phyloP scores from a whole-genome alignment of 2,797 vertebrate species.

The Aphelocoma californica region DNA sequence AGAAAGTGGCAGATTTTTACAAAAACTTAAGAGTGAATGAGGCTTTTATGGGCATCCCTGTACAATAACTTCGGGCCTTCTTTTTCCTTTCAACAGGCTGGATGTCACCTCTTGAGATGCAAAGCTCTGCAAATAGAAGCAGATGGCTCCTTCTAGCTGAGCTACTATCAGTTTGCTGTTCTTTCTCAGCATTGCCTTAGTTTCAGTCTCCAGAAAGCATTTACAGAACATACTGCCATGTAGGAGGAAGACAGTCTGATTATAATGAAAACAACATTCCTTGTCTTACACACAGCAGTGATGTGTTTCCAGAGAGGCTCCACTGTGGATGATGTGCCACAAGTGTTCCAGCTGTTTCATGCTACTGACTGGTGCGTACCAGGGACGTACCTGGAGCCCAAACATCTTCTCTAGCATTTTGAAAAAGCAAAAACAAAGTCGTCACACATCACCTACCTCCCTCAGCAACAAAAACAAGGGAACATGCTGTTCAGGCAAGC shows the following conservation, averaged over 20 bases:
- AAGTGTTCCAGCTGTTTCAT: neutral
- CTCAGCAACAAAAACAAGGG: neutral
- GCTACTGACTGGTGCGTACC: neutral
- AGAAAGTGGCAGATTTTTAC: neutral
- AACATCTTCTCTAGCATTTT: neutral
- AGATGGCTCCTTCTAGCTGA: constrained; percentile 47
- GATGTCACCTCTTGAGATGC: neutral
- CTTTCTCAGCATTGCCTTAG: constrained; percentile 37
- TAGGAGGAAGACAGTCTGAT: constrained; percentile 8
- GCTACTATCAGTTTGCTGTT: constrained; percentile 15
- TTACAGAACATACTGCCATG: neutral
- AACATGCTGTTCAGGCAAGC: neutral
- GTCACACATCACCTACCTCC: neutral
- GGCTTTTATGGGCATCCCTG: neutral
- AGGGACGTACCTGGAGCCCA: neutral
- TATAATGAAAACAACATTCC: neutral
- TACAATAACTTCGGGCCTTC: neutral
- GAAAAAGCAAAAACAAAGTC: neutral
- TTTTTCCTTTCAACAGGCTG: neutral
- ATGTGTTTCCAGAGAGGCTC: neutral
- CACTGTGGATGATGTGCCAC: neutral
- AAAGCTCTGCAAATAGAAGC: constrained; percentile 17
- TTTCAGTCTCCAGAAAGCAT: neutral
- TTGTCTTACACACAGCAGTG: neutral
- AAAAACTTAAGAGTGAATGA: neutral